Conservation (phyloP, 2,797 vertebrate genomes). For the Danionella dracula region DNA sequence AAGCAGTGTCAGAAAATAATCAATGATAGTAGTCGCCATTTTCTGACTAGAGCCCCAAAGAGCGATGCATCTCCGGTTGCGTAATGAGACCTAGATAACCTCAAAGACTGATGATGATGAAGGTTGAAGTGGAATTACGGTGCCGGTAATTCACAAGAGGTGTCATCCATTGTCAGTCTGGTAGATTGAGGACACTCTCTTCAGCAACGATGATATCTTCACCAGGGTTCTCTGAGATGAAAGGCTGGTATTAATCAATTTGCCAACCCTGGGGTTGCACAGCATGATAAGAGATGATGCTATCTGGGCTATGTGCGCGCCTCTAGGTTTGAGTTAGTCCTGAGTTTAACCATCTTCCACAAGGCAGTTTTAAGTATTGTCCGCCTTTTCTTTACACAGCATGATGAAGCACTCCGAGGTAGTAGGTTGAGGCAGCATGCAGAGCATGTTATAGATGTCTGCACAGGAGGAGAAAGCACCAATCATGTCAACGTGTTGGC, state of each 20-base stretch:
- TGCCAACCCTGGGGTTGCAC: slow-evolving; percentile 58
- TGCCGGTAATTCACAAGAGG: slow-evolving; percentile 34
- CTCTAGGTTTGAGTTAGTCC: slow-evolving; percentile 30
- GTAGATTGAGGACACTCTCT: slow-evolving; percentile 53
- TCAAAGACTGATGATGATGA: slow-evolving; percentile 39
- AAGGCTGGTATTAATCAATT: slow-evolving; percentile 69
- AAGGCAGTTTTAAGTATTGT: slow-evolving; percentile 27
- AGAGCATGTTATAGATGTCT: slow-evolving; percentile 22
- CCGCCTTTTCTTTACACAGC: slow-evolving; percentile 30
- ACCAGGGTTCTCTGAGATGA: slow-evolving; percentile 59
- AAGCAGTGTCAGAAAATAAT: background rate
- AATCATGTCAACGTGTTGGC: slow-evolving; percentile 15
- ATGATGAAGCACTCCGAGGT: slow-evolving; percentile 16
- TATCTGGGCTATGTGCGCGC: slow-evolving; percentile 50
- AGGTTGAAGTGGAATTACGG: slow-evolving; percentile 28
- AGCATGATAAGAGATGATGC: slow-evolving; percentile 53
- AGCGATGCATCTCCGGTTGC: background rate
- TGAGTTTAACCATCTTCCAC: slow-evolving; percentile 59
- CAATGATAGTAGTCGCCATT: background rate
- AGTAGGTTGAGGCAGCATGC: slow-evolving; percentile 32
- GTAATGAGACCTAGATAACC: slow-evolving; percentile 30
- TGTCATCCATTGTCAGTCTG: slow-evolving; percentile 52
- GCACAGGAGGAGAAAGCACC: background rate
- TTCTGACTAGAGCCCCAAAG: slow-evolving; percentile 4
- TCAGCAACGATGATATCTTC: slow-evolving; percentile 61